A percentile compares a stretch with the other conserved stretches of the same genome.
These are phyloP conservation scores for Montipora capricornis DNA, from an alignment of 64 coral and sea anemone genomes.

Conservation along the genomic window DNA sequence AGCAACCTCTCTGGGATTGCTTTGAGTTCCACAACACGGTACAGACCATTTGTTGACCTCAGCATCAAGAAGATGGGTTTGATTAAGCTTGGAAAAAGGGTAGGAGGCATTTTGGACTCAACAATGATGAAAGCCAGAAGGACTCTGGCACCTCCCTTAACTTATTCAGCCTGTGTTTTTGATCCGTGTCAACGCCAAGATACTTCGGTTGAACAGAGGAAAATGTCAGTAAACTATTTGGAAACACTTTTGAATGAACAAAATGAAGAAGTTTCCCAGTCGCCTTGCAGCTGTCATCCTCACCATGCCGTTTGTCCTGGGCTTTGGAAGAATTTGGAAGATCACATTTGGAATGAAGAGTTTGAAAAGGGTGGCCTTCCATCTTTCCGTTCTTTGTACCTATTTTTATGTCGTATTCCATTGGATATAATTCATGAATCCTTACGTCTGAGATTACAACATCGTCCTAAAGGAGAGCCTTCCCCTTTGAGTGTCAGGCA, in stretches of 20 bases:
- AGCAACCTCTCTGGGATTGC: constrained; percentile 74
- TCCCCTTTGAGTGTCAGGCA: constrained; percentile 92
- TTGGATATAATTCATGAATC: constrained; percentile 96
- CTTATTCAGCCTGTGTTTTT: not conserved
- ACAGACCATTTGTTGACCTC: constrained; percentile 93
- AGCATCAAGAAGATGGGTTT: constrained; percentile 98
- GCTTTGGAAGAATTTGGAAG: not conserved
- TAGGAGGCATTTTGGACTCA: constrained; percentile 72
- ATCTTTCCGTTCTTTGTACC: constrained; percentile 74
- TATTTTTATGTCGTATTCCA: constrained; percentile 83
- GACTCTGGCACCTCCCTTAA: constrained; percentile 4
- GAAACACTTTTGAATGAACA: constrained; percentile 16
- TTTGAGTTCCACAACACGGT: constrained; percentile 84
- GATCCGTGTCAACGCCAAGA: constrained; percentile 6
- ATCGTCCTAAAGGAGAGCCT: constrained; percentile 95
- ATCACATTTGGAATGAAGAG: constrained; percentile 38
- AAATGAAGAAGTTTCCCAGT: not conserved
- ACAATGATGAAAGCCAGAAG: constrained; percentile 67
- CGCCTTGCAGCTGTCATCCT: constrained; percentile 11
- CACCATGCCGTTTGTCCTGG: not conserved
- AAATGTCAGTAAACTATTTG: constrained; percentile 13
- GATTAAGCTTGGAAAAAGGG: constrained; percentile 85
- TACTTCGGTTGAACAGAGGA: not conserved
- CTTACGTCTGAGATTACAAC: constrained; percentile 88
- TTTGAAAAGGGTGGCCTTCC: constrained; percentile 87